Evolutionary conservation across 2,888 invertebrate genomes (phyloP).

Genomic region (Aspidiotus destructor): DNA sequence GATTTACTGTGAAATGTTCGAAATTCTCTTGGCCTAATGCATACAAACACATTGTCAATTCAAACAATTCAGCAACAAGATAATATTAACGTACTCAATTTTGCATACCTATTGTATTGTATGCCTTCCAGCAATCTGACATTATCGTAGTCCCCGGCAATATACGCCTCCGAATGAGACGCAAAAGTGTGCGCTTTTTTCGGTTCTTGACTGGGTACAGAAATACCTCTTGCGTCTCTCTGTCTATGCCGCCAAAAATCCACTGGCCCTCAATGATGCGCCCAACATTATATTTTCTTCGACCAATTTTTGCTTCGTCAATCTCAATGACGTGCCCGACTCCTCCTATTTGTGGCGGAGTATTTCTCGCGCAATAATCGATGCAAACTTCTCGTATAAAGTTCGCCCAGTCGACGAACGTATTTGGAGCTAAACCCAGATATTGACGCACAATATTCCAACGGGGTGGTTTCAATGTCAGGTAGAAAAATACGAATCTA

Average conservation of each 20-base stretch:
- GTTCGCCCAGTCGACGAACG: conserved; percentile 5
- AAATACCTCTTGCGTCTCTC: not conserved
- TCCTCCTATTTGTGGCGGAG: not conserved
- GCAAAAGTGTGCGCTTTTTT: not conserved
- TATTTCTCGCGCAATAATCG: conserved; percentile 3
- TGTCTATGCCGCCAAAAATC: conserved; percentile 8
- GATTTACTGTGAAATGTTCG: conserved; percentile 3
- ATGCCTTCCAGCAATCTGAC: conserved; percentile 4
- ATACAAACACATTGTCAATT: no score
- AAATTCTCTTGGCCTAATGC: not conserved
- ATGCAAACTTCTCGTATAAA: conserved; percentile 5
- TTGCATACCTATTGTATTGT: no score
- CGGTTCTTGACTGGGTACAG: not conserved
- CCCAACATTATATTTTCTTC: conserved; percentile 6
- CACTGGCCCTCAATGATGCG: conserved; percentile 11
- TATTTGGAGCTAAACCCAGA: not conserved
- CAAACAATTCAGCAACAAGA: no score
- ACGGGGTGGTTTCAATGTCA: not conserved
- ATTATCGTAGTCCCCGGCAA: not conserved
- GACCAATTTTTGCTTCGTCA: conserved; percentile 11
- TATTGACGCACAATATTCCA: not conserved
- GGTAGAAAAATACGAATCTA: not conserved
- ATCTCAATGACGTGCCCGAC: not conserved
- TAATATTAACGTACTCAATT: no score
- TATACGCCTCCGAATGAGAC: not conserved